Base-by-base conservation (phyloP, 1,140 invertebrate genomes). In the Tribolium castaneum region DNA sequence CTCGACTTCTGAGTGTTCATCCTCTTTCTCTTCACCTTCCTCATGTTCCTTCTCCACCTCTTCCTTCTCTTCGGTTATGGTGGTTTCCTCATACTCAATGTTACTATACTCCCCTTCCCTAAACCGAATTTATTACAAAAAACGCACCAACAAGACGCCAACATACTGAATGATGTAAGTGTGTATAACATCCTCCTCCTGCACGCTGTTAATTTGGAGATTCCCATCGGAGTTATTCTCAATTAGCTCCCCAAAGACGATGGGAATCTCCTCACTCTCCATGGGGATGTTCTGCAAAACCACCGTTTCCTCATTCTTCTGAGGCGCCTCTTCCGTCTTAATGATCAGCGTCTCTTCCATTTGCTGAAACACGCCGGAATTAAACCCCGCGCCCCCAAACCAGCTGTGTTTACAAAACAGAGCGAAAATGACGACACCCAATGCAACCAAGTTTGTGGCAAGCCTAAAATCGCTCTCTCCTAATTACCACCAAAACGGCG, bases 171-270 rank as follows among this genome's bases (percentile, higher is more conserved):
- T 80, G 35, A 83, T 82, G 70, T 83, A 83, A 0, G 82, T 80
- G 16, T 80, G 78, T 9, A 75, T 75, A 45, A 80, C 75, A 52
- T 78, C 80, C 34, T 82, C 80, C 49, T 82, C 80, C 16, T 84
- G 75, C 16, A 80, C 78, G 13, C 79, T 80, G 75, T 82, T 82
- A 34, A 86, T 84, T 49, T 84, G 66, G 9, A 85, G 70, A 78
- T 85, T 85, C 22, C 84, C 84, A 84, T 86, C 83, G 6, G 82
- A 81, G 72, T 85, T 82, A 30, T 76, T 70, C 34, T 70, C 56
- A 19, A 70, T 45, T 35, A 75, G 81, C 16, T 77, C 56, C 16
- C 81, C 75, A 50, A 82, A 49, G 10, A 83, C 66, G 9, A 80
- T 52, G 13, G 82, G 78, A 66, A 75, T 73, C 14, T 78, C 77